Conservation (phyloP, 2,113 vertebrate species). For the Triplophysa rosa region DNA sequence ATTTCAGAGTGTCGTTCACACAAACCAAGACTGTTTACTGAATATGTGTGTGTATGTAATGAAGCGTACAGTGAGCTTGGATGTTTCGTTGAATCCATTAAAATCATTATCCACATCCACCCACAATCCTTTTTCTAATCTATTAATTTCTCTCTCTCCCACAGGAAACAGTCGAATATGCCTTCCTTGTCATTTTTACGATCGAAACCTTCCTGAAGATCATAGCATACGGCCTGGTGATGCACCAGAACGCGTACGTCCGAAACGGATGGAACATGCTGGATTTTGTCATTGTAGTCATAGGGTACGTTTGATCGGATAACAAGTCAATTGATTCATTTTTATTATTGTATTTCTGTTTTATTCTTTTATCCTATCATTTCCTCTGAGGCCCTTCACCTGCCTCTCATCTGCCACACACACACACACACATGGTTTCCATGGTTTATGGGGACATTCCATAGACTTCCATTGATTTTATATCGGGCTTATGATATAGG, state of each 20-base stretch:
- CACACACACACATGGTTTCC: neutral
- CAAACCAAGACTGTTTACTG: no score
- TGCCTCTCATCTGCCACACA: constrained; percentile 8
- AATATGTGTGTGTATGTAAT: no score
- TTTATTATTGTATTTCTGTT: no score
- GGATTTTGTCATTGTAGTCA: constrained; percentile 99
- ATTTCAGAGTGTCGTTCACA: no score
- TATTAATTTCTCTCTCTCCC: constrained; percentile 14
- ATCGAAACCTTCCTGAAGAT: constrained; percentile 99
- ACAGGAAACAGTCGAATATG: constrained; percentile 99
- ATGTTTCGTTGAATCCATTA: no score
- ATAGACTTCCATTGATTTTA: no score
- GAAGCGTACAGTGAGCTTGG: no score
- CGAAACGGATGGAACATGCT: constrained; percentile 99
- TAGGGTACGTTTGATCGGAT: constrained; percentile 84
- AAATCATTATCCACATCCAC: no score
- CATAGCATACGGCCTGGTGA: constrained; percentile 97
- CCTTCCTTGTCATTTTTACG: constrained; percentile 99
- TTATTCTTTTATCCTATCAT: no score
- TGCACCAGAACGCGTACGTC: constrained; percentile 97
- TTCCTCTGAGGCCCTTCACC: neutral
- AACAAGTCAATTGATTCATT: neutral
- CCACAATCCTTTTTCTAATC: no score
- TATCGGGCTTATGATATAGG: no score
- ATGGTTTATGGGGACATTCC: no score